Base-by-base conservation (phyloP, 2,113 vertebrate genomes). In the Ctenodactylus gundi region DNA sequence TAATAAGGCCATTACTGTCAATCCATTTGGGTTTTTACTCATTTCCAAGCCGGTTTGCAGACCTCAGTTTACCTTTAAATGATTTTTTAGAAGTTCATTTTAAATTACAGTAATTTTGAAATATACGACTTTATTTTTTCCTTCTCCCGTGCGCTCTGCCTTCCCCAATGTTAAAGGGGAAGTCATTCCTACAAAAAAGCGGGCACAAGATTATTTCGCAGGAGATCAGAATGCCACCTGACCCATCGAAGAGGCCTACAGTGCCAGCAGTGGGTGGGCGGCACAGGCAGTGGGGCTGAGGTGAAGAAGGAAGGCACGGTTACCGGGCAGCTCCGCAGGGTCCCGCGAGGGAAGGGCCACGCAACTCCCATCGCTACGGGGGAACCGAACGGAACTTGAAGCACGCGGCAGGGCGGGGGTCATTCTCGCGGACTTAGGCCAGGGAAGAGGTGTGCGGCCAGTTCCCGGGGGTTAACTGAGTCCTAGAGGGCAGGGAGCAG, bases 351-450 rank as follows among this genome's bases (percentile, higher is more conserved):
- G 85, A 83, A 87, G 78, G 67, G 76, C 90, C 85, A 58, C 85
- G 76, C 81, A 96, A 93, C 93, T 95, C 97, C 83, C 87, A 88
- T 88, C 68, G 85, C 44, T 93, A 89, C 82, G 94, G 85, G n/a
- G 90, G 90, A 60, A 91, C 88, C 27, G 81, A 89, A 83, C 3
- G 29, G 62, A 64, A 58, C n/a, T n/a, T n/a, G n/a, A 94, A 75
- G 68, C 81, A 70, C 31, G 31, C 44, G 67, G 75, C 4, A 4
- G 13, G 21, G 23, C 4, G 2, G 12, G 3, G 65, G 31, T 4
- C 20, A n/a, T n/a, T n/a, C n/a, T n/a, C n/a, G n/a, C n/a, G n/a
- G n/a, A n/a, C 81, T 86, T 55, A 44, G 85, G 6, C 53, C 15
- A 15, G 53, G 36, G 84, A 46, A 77, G 62, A 41, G 25, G 41